Evolutionary conservation across 1,140 invertebrate genomes (phyloP).

Genomic region (Drosophila malerkotliana): DNA sequence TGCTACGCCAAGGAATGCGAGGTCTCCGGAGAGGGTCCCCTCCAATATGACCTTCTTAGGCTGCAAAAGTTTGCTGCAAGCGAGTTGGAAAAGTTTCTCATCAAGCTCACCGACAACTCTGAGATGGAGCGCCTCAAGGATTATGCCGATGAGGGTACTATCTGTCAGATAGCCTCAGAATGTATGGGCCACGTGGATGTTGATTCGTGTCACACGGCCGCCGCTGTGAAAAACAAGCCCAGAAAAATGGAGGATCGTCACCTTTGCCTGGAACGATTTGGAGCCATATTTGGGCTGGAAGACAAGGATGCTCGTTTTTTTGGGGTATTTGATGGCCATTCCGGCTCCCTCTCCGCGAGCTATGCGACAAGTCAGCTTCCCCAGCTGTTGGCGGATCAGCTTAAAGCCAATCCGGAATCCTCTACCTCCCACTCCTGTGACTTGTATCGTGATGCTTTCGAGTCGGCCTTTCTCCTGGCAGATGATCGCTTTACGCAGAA

Average conservation of each 20-base stretch:
- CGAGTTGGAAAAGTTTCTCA: slow-evolving; percentile 62
- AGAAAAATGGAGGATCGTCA: slow-evolving; percentile 81
- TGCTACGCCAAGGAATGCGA: slow-evolving; percentile 70
- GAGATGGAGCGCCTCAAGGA: slow-evolving; percentile 53
- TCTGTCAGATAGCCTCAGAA: slow-evolving; percentile 14
- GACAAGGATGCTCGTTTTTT: slow-evolving; percentile 87
- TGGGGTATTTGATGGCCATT: slow-evolving; percentile 98
- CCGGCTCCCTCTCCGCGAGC: slow-evolving; percentile 94
- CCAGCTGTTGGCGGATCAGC: slow-evolving; percentile 91
- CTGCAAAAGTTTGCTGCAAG: slow-evolving; percentile 67
- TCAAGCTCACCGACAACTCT: slow-evolving; percentile 69
- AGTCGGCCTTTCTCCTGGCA: slow-evolving; percentile 88
- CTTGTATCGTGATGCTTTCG: slow-evolving; percentile 87
- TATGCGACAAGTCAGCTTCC: slow-evolving; percentile 95
- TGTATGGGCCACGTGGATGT: slow-evolving; percentile 15
- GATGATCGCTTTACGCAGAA: slow-evolving; percentile 92
- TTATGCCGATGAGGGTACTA: slow-evolving; percentile 39
- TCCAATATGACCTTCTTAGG: slow-evolving; percentile 71
- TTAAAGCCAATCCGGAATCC: slow-evolving; percentile 76
- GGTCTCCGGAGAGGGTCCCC: slow-evolving; percentile 41
- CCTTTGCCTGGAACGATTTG: slow-evolving; percentile 69
- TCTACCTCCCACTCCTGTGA: slow-evolving; percentile 25
- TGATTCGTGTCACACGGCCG: slow-evolving; percentile 17
- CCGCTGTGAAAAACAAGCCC: slow-evolving; percentile 73
- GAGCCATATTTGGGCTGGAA: slow-evolving; percentile 56